Conservation (phyloP, 2,113 vertebrate species). For the Tetrax tetrax region DNA sequence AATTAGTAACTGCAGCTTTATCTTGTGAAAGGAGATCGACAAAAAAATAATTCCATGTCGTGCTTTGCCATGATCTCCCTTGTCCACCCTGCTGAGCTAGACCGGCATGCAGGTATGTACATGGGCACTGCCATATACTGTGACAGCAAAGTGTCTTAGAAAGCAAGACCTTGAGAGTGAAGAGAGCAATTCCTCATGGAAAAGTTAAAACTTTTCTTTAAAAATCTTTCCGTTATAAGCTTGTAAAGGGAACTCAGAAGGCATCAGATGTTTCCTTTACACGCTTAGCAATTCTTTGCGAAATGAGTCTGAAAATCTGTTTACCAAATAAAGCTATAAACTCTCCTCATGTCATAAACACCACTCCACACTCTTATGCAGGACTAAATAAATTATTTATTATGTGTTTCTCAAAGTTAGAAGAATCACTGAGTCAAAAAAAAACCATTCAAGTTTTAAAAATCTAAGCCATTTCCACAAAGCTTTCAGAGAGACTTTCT, state of each 20-base stretch:
- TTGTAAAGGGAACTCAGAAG: constrained; percentile 27
- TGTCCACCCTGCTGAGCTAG: not conserved
- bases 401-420: not conserved
- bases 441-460: constrained; percentile 8
- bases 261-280: not conserved
- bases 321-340: not conserved
- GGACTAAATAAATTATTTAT: not conserved
- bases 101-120: not conserved
- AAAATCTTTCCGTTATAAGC: not conserved
- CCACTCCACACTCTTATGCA: not conserved
- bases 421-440: not conserved
- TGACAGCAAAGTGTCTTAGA: not conserved
- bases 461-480: constrained; percentile 1
- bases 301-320: not conserved
- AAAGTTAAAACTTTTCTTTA: not conserved
- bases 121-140: not conserved
- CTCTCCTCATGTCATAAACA: not conserved
- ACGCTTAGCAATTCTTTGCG: not conserved
- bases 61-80: not conserved
- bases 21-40: not conserved
- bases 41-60: not conserved
- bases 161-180: not conserved
- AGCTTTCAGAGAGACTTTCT: not conserved
- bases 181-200: not conserved
- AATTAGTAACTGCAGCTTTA: not conserved